These are phyloP conservation scores for Cyphomyrus plagiostoma DNA, from an alignment of 2,113 vertebrate genomes.

Conservation along the genomic window DNA sequence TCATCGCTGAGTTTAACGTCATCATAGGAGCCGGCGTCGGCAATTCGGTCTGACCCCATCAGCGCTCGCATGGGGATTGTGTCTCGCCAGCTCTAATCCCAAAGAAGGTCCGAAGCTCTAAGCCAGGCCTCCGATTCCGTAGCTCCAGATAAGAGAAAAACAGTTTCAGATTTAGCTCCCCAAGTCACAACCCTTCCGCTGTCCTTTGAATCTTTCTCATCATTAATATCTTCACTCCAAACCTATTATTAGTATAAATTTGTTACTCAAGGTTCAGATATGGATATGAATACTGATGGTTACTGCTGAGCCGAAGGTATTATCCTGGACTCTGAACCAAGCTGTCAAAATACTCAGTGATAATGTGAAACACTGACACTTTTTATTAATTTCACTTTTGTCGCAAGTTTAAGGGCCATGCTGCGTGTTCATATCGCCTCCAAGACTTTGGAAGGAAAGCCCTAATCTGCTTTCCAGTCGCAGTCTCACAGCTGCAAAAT, in stretches of 20 bases:
- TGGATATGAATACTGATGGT: slow-evolving; percentile 38
- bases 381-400: slow-evolving; percentile 26
- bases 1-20: slow-evolving; percentile 32
- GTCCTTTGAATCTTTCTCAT: slow-evolving; percentile 28
- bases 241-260: slow-evolving; percentile 48
- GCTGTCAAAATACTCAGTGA: neutral
- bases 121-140: slow-evolving; percentile 30
- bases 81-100: slow-evolving; percentile 37
- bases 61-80: slow-evolving; percentile 47
- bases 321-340: neutral
- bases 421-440: slow-evolving; percentile 43
- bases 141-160: slow-evolving; percentile 47
- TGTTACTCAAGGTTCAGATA: slow-evolving; percentile 34
- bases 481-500: slow-evolving; percentile 34
- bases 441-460: slow-evolving; percentile 46
- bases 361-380: slow-evolving; percentile 11
- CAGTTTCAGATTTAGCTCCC: slow-evolving; percentile 32
- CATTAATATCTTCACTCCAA: slow-evolving; percentile 43
- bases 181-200: slow-evolving; percentile 26
- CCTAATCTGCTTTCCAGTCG: slow-evolving; percentile 54
- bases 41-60: slow-evolving; percentile 45
- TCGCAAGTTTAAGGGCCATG: slow-evolving; percentile 50
- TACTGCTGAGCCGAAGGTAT: slow-evolving; percentile 8
- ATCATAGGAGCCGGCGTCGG: slow-evolving; percentile 30
- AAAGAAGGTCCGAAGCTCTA: slow-evolving; percentile 27